Percentiles rank a stretch among this genome's conserved stretches.
phyloP scores from a whole-genome alignment of 2,888 invertebrate genomes.

The Drosophila mimica region DNA sequence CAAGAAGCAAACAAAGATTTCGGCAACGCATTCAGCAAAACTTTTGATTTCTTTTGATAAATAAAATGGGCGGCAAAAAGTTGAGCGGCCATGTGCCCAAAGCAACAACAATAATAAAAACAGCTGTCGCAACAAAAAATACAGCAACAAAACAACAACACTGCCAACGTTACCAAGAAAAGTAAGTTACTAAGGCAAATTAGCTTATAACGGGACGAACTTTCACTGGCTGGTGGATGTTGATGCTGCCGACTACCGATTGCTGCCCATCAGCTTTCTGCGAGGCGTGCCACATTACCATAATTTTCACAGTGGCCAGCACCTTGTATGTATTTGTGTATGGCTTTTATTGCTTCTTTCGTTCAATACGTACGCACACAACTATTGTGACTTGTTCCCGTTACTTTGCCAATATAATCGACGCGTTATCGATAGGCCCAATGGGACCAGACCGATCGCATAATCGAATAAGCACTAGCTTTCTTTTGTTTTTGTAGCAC shows the following conservation, averaged over 20 bases:
- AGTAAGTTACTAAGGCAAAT: conserved; percentile 79
- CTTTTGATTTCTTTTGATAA: conserved; percentile 74
- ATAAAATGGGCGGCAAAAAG: conserved; percentile 52
- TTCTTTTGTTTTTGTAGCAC: conserved; percentile 31
- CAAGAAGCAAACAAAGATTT: conserved; percentile 23
- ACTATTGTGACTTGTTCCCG: conserved; percentile 17
- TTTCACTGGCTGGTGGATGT: conserved; percentile 64
- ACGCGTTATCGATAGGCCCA: conserved; percentile 39
- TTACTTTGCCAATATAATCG: conserved; percentile 17
- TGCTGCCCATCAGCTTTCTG: conserved; percentile 34
- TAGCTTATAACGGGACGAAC: conserved; percentile 77
- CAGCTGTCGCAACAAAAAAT: conserved; percentile 19
- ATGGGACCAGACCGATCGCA: conserved; percentile 3
- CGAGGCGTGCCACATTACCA: conserved; percentile 53
- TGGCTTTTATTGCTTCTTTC: not conserved
- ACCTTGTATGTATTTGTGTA: not conserved
- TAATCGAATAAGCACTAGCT: conserved; percentile 25
- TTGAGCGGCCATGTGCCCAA: conserved; percentile 54
- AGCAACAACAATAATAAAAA: conserved; percentile 31
- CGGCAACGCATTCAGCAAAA: conserved; percentile 45
- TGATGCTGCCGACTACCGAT: conserved; percentile 14
- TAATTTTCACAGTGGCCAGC: conserved; percentile 42
- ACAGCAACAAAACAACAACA: conserved; percentile 28
- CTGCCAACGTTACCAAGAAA: conserved; percentile 43
- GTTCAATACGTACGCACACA: not conserved